Conservation (phyloP, 2,113 vertebrate species). For the Pristiophorus japonicus region DNA sequence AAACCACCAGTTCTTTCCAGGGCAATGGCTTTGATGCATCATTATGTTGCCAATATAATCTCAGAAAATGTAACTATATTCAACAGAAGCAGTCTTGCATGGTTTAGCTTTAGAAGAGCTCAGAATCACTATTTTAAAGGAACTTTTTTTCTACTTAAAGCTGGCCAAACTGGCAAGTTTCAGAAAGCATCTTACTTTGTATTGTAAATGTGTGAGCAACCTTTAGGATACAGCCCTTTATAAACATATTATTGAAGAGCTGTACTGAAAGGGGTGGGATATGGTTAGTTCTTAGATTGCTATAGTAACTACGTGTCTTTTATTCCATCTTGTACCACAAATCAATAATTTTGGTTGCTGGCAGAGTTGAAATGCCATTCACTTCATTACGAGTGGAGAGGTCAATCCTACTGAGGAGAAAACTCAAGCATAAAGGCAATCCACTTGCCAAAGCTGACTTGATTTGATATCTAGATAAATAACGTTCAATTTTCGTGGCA, state of each 20-base stretch:
- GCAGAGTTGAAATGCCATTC: slow-evolving; percentile 11
- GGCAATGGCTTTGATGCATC: too few species aligned
- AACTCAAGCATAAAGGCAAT: background rate
- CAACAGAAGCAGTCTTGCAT: background rate
- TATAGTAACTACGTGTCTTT: background rate
- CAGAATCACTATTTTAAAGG: background rate
- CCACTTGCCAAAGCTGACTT: background rate
- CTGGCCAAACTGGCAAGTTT: background rate
- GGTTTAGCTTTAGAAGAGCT: background rate
- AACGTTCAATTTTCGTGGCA: background rate
- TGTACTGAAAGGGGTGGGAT: background rate
- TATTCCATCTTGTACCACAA: slow-evolving; percentile 23
- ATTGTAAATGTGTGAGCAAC: background rate
- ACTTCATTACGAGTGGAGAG: slow-evolving; percentile 32
- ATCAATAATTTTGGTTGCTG: slow-evolving; percentile 26
- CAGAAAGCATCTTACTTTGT: background rate
- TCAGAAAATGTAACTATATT: background rate
- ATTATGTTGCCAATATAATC: too few species aligned
- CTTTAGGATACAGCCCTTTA: background rate
- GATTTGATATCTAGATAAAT: slow-evolving; percentile 13
- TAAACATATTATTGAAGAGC: background rate
- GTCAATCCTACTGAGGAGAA: slow-evolving; percentile 6
- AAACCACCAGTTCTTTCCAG: too few species aligned
- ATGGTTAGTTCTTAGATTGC: background rate
- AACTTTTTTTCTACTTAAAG: background rate